Base-by-base conservation (phyloP, 2,888 invertebrate genomes). In the Anagyrus pseudococci region DNA sequence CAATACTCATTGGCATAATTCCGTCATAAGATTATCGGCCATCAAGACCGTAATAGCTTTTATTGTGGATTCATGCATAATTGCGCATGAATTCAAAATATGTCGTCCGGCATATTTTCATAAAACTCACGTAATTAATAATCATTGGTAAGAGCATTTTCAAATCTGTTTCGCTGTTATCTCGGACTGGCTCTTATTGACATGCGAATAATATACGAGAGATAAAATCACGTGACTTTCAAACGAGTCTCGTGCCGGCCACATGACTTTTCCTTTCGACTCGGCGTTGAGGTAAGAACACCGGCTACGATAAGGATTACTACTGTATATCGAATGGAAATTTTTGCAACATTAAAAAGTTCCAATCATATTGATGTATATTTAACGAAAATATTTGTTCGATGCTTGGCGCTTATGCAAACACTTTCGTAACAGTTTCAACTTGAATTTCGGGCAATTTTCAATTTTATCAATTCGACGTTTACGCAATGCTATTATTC, bases 201-300 rank as follows among this genome's bases (percentile, higher is more conserved):
- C 3, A 37, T 15, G 43, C 26, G 44, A 17, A 26, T n/a, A n/a
- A n/a, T n/a, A 33, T 50, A 54, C 55, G 44, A 44, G 64, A 64
- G 58, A 56, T 8, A 50, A 29, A 47, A 59, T 59, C 59, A 56
- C 56, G 64, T 41, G 59, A 64, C 37, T 8, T 26, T n/a, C 23
- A 17, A 2, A 6, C 8, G 22, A 26, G 63, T 58, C 58, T 63
- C 58, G 58, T 64, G 59, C 13, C 52, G n/a, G 3, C 19, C 19
- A 17, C 1, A 20, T 6, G 55, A 58, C 46, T 46, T 46, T 23
- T 46, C 44, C 22, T 23, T 19, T 20, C 4, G 2, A 10, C 13
- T 23, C 2, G 19, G 15, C 4, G 20, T 8, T 43, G 2, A 10
- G 33, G 15, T 10, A 4, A 8, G 33, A 37, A 37, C 33, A 37